Base-by-base conservation (phyloP, 2,113 vertebrate genomes). In the Dicrurus megarhynchus region DNA sequence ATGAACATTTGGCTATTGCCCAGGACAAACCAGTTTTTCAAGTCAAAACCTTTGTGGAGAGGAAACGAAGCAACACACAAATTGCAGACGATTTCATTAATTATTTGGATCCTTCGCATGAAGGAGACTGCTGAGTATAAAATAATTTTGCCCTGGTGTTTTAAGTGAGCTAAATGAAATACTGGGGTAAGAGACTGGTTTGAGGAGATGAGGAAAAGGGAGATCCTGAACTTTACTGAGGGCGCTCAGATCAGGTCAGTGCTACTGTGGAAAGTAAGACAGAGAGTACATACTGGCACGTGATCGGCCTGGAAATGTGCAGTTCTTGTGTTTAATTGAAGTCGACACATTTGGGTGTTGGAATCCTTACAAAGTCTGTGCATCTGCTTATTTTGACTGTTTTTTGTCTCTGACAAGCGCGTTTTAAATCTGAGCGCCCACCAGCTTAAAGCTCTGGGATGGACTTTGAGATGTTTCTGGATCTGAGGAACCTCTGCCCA, bases 21-120 rank as follows among this genome's bases (percentile, higher is more conserved):
- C 94, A 95, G 95, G 71, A 50, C 83, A 89, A 95, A 95, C 94
- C 87, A 90, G 95, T 97, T 96, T 95, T 96, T 95, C 96, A 84
- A 92, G 93, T 95, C 73, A 84, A 44, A 63, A 87, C 71, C 81
- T 92, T 59, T 92, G 94, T 84, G 76, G 24, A 70, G 83, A 69
- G 93, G 88, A 95, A 95, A 70, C 20, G 12, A 35, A 93, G 69
- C 80, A 90, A 84, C 35, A 28, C 22, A 14, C n/a, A 74, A 67
- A 84, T 75, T 1, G 4, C 22, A 44, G 50, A 73, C 0, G 2
- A 56, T 87, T 89, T 92, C 11, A 74, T 74, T 10, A 93, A 70
- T 92, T 90, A 67, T 77, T 92, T 92, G 86, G 42, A 64, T 95
- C 39, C 30, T 87, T 78, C 69, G 80, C 28, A 16, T 70, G 60